Evolutionary conservation across 1,140 invertebrate genomes (phyloP).

Genomic region (Atta colombica): DNA sequence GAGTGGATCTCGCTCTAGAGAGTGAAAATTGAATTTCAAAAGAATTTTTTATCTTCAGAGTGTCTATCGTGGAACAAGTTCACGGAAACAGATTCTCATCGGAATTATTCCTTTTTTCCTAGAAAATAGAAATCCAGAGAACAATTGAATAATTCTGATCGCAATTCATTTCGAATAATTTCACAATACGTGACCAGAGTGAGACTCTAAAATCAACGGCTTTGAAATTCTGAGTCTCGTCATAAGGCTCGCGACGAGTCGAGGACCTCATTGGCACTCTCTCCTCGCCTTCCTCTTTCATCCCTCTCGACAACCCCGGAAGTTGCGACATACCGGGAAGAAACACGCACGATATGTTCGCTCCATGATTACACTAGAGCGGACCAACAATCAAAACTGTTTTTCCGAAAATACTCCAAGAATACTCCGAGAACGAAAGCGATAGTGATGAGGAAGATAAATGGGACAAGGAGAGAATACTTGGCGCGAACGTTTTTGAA

Average conservation of each 20-base stretch:
- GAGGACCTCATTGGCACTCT: neutral
- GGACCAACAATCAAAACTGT: neutral
- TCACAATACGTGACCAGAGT: neutral
- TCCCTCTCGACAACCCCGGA: neutral
- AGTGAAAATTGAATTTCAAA: no score
- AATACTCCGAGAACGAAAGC: neutral
- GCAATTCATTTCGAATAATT: no score
- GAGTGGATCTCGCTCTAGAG: no score
- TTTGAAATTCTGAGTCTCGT: neutral
- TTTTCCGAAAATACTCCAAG: neutral
- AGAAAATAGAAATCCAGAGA: no score
- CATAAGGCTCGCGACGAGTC: neutral
- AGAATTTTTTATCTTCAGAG: no score
- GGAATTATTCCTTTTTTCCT: no score
- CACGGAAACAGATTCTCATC: no score
- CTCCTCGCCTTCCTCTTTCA: neutral
- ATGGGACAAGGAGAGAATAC: neutral
- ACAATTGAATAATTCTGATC: no score
- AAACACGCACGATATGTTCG: neutral
- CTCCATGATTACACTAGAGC: neutral
- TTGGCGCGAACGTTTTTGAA: slow-evolving; percentile 57
- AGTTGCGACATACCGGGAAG: neutral
- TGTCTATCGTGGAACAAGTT: no score
- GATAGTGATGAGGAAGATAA: neutral
- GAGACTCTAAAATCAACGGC: no score